Percentiles rank a stretch among this genome's conserved stretches.
These are phyloP conservation scores for Podarcis raffonei DNA, from an alignment of 2,113 vertebrate species.

Conservation along the genomic window DNA sequence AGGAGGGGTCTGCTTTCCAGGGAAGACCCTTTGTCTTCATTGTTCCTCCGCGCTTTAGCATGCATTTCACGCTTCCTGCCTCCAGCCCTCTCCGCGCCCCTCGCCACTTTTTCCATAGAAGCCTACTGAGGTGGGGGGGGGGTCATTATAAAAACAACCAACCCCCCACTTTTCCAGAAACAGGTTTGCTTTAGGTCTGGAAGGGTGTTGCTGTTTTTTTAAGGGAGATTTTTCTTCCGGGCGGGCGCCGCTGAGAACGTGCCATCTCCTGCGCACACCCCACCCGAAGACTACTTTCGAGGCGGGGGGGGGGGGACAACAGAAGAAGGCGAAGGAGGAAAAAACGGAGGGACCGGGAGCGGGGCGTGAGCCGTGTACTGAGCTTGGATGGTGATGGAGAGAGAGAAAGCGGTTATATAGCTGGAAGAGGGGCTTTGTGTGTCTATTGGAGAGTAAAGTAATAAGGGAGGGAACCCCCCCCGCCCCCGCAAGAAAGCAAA, in stretches of 20 bases:
- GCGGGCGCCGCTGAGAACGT: neutral
- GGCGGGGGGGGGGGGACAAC: no score
- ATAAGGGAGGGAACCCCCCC: neutral
- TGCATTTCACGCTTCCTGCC: no score
- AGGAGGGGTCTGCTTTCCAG: neutral
- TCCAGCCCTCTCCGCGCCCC: neutral
- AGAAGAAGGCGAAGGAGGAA: neutral
- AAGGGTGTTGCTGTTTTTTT: no score
- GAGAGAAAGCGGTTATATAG: no score
- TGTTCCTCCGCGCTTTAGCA: neutral
- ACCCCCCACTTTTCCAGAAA: neutral
- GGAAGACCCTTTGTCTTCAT: slow-evolving; percentile 12
- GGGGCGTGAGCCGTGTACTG: neutral
- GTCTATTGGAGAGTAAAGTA: neutral
- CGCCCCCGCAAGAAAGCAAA: neutral
- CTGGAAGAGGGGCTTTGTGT: neutral
- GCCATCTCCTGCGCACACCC: neutral
- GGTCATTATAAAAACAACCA: no score
- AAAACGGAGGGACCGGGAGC: no score
- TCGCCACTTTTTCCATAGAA: neutral
- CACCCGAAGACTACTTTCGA: no score
- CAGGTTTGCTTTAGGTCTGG: neutral
- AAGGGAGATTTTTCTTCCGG: neutral
- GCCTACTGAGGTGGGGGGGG: neutral
- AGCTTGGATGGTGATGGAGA: neutral